Evolutionary conservation across 2,888 invertebrate species (phyloP), one percentile per base, ranked within the genome.

Genomic region (Junonia oenone): DNA sequence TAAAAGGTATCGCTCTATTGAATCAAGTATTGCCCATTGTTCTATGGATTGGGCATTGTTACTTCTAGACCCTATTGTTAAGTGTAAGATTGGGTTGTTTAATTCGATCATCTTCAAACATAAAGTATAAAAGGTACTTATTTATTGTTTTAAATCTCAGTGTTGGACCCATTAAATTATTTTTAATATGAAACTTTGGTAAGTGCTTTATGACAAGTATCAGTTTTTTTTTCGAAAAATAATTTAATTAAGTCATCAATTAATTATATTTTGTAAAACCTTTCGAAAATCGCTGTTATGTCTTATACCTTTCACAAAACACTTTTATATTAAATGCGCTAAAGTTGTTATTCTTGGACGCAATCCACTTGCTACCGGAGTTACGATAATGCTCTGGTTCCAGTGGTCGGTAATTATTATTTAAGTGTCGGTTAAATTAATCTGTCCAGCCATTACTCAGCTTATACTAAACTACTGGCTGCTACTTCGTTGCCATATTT

Each of bases 371-470:
- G 65, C 66, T 71, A 69, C 71, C 66, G 68, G 71, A 73, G 72
- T 75, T 71, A 64, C 63, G 73, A 75, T 75, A 75, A 72, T 71
- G 69, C 71, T 73, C 74, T 68, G 76, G 78, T 78, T 75, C 71
- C 67, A 69, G 76, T 78, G 76, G 81, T 80, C 80, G 75, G 73
- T 81, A 85, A 86, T 87, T 87, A 85, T 84, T 84, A 84, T 84
- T 82, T 75, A 80, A 81, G 78, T 76, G 78, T 73, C 80, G 77
- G 80, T 84, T 83, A 81, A 82, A 78, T 77, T 85, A 87, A 87
- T 85, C 79, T 73, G 69, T 68, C 65, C 66, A 69, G 76, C 71
- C 71, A 45, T 52, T 52, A 53, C 51, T 61, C 43, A 51, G 75
- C 75, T 71, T 68, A 68, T 72, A 33, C 40, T 43, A 43, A 67